Evolutionary conservation across 2,113 vertebrate genomes (phyloP).

Genomic region (Martes martes): DNA sequence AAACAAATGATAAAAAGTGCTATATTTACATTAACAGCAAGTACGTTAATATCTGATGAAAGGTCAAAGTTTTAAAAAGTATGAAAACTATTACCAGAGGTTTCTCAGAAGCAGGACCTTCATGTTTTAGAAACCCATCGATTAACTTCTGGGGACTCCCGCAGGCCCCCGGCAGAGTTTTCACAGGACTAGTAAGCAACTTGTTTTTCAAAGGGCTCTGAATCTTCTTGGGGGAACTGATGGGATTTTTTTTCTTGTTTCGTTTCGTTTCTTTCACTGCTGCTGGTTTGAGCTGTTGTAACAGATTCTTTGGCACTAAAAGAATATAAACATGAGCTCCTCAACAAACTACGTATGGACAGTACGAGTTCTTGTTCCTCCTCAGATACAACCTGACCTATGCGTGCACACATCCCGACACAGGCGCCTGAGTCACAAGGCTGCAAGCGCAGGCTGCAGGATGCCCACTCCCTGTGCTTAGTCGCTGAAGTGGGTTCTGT

Average conservation of each 20-base stretch:
- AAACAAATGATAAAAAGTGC: neutral
- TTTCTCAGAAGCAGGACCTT: slow-evolving; percentile 73
- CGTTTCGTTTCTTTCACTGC: slow-evolving; percentile 87
- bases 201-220: slow-evolving; percentile 90
- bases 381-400: neutral
- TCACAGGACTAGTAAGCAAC: slow-evolving; percentile 85
- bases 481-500: neutral
- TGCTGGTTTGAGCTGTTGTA: slow-evolving; percentile 87
- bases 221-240: slow-evolving; percentile 87
- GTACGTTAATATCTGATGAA: neutral
- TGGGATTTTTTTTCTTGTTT: slow-evolving; percentile 87
- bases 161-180: slow-evolving; percentile 65
- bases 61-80: neutral
- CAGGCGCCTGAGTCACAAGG: too few relatives aligned
- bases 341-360: neutral
- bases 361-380: neutral
- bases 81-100: slow-evolving; percentile 82
- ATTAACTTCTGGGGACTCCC: slow-evolving; percentile 86
- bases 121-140: slow-evolving; percentile 83
- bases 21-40: neutral
- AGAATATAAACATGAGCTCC: slow-evolving; percentile 10
- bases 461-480: neutral
- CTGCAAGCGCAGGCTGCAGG: neutral
- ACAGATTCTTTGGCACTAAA: slow-evolving; percentile 89
- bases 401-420: accelerated